A percentile compares a stretch with the other conserved stretches of the same genome.
Conservation (phyloP, 2,797 vertebrate species). For the Crypturellus tataupa region DNA sequence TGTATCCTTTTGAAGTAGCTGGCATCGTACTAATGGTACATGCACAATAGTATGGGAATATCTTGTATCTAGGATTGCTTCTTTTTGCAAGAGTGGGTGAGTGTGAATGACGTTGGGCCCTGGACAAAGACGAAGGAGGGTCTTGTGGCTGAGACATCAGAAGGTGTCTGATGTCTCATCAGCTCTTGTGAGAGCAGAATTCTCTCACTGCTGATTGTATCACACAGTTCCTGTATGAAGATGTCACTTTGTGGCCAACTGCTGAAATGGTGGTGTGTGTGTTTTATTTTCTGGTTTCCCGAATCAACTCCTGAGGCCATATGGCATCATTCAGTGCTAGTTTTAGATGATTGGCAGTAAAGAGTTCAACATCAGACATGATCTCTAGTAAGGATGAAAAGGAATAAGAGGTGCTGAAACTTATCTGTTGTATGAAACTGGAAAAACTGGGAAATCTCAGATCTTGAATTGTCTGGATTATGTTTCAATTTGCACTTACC, state of each 20-base stretch:
- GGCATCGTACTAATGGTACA: neutral
- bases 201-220: neutral
- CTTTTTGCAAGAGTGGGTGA: neutral
- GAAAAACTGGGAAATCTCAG: neutral
- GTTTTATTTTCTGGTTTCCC: conserved; percentile 33
- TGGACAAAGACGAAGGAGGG: neutral
- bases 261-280: neutral
- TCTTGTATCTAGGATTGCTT: neutral
- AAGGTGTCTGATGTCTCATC: neutral
- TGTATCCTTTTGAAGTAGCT: neutral
- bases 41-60: neutral
- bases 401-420: conserved; percentile 1
- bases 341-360: conserved; percentile 21
- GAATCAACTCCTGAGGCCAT: conserved; percentile 11
- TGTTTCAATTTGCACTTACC: conserved; percentile 31
- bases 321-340: neutral
- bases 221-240: neutral
- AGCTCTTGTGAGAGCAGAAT: neutral
- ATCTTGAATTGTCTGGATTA: neutral
- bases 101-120: conserved; percentile 1
- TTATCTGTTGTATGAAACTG: neutral
- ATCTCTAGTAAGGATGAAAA: neutral
- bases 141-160: neutral
- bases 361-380: conserved; percentile 47
- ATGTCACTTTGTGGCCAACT: conserved; percentile 15